Percentiles rank a stretch among this genome's conserved stretches.
These are phyloP conservation scores for Coelopa frigida DNA, from an alignment of 1,140 invertebrate species.

Conservation along the genomic window DNA sequence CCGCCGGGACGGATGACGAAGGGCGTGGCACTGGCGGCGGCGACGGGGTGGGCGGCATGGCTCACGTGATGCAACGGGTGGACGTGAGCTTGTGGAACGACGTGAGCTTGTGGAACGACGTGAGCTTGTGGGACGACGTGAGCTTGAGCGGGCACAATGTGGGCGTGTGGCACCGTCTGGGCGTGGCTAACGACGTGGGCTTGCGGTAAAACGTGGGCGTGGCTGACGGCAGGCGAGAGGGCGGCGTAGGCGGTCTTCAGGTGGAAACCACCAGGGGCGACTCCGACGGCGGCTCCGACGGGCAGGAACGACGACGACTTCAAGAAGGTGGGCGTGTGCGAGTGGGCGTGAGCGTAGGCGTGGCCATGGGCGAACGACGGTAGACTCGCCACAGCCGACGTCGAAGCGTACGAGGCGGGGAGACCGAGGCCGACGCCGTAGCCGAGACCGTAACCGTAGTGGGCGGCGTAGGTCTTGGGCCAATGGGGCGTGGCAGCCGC, in stretches of 20 bases:
- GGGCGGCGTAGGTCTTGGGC: constrained; percentile 33
- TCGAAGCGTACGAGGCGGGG: constrained; percentile 17
- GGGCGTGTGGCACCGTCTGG: neutral
- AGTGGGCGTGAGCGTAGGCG: constrained; percentile 10
- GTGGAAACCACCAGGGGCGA: constrained; percentile 18
- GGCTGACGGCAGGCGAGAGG: neutral
- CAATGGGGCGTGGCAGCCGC: constrained; percentile 12
- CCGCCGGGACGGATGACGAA: constrained; percentile 33
- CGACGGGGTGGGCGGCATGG: constrained; percentile 3
- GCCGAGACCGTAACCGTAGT: constrained; percentile 35
- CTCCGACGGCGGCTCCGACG: neutral
- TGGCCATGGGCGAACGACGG: neutral
- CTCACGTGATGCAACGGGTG: constrained; percentile 9
- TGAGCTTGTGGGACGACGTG: constrained; percentile 8
- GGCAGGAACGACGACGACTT: too few species aligned
- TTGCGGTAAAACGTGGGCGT: neutral
- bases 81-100: neutral
- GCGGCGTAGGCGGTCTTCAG: constrained; percentile 15
- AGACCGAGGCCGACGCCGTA: constrained; percentile 24
- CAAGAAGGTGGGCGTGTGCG: constrained; percentile 12
- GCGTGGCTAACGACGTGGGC: neutral
- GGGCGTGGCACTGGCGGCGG: constrained; percentile 13
- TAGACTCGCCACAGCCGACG: constrained; percentile 23
- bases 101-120: neutral
- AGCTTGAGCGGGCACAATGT: neutral